Base-by-base conservation (phyloP, 1,140 invertebrate species). In the Brachionus sp. region DNA sequence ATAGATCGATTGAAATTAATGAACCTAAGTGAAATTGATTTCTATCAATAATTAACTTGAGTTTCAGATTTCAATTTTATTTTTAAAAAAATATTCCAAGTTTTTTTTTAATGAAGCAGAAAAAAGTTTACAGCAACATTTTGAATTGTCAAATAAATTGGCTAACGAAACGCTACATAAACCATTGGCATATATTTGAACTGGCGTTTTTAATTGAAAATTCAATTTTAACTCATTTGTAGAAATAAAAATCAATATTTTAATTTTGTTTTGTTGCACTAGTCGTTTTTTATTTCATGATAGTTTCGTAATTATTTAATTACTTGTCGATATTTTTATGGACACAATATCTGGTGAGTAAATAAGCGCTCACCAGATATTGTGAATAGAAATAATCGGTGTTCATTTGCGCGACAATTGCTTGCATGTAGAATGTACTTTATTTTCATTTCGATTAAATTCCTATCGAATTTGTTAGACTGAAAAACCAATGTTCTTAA, bases 1-100 rank as follows among this genome's bases (percentile, higher is more conserved):
- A 70, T n/a, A 70, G 12, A 70, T 70, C 35, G 66, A 70, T 70
- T 19, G 66, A 70, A 70, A 9, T 19, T 70, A 70, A 70, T 70
- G 33, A 39, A 70, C 66, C 66, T 39, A 37, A 33, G 37, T 39
- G 37, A 70, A 70, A 70, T 70, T 39, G 35, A 70, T 70, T 70
- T 70, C 29, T 3, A 70, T 70, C 29, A 70, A 37, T 70, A 39
- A 37, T 39, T 70, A 70, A 33, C 35, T 10, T 25, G 19, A 9
- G 50, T 37, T 39, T 70, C 35, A n/a, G 16, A 37, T 70, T 70
- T 70, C 66, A 70, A 37, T 29, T 37, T 39, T 57, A 57, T 42
- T 42, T 39, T 39, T 42, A 42, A 42, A 42, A 42, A 42, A 42
- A 42, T 10, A 42, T 42, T 10, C 6, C 39, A 42, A 42, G 39